Base-by-base conservation (phyloP, 2,888 invertebrate species). In the Argynnis bischoffii region DNA sequence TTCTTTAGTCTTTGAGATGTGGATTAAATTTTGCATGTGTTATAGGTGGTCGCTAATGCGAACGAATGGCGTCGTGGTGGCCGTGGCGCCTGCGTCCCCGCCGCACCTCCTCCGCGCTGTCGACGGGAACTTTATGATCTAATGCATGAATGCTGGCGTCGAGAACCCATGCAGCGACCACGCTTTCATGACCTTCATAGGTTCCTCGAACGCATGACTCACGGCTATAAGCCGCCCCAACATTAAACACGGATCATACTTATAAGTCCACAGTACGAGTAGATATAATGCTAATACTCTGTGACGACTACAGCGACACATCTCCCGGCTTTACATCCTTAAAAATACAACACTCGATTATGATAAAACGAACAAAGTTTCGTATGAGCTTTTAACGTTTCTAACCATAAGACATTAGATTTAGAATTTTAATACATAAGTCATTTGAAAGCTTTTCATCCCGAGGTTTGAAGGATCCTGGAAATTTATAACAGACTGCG, bases 91-190 rank as follows among this genome's bases (percentile, higher is more conserved):
- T 84, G 92, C 48, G 92, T 92, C 18, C 92, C 93, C 0, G 90
- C 92, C 80, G 91, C 95, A 3, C 94, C 95, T 55, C 97, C 97
- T 15, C 92, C 95, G 55, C 94, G 95, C 70, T 97, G 97, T 87
- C 96, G 98, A 53, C 94, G 96, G 74, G 98, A 98, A 86, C 96
- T 98, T 72, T 98, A 97, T 92, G 97, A 97, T 86, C 94, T 98
- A 77, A 97, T 98, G 96, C 95, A 95, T 77, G 97, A 98, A 88
- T 98, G 98, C 89, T 98, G 98, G 98, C 96, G 96, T 78, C 93
- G 97, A 65, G 95, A 96, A 78, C 96, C 96, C 63, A 93, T 94
- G 64, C 96, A 97, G 79, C 93, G 98, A 51, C 98, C 98, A 0
- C 95, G 96, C 71, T 98, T 98, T 93, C 94, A 96, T 79, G 98